Conservation (phyloP, 2,888 invertebrate species). For the Eristalis tenax region DNA sequence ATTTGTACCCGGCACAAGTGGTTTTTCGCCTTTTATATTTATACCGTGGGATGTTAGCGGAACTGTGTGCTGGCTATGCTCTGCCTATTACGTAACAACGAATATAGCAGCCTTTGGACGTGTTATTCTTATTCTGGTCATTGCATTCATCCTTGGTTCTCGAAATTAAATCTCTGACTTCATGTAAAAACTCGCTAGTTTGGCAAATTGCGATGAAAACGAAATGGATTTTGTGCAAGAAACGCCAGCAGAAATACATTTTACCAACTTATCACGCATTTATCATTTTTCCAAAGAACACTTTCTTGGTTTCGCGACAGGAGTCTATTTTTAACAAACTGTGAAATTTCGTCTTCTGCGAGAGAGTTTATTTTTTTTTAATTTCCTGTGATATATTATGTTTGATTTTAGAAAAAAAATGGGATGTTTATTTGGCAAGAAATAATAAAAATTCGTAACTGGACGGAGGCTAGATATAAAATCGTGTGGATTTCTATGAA, state of each 20-base stretch:
- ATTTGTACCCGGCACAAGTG: constrained; percentile 44
- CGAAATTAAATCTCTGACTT: neutral
- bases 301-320: constrained; percentile 21
- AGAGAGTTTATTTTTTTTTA: neutral
- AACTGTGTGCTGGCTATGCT: neutral
- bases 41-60: constrained; percentile 17
- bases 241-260: neutral
- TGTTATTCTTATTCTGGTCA: neutral
- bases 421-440: neutral
- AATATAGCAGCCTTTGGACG: neutral
- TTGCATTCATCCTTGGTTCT: neutral
- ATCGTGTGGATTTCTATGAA: neutral
- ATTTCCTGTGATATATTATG: neutral
- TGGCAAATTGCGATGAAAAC: too few species aligned
- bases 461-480: neutral
- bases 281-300: constrained; percentile 10
- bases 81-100: constrained; percentile 49
- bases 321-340: constrained; percentile 43
- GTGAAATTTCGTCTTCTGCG: constrained; percentile 8
- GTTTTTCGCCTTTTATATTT: constrained; percentile 13
- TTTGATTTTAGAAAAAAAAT: neutral
- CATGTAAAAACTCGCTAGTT: neutral
- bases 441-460: neutral
- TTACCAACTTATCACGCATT: neutral
- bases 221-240: neutral